phyloP scores from a whole-genome alignment of 1,140 invertebrate genomes.

The Battus philenor region DNA sequence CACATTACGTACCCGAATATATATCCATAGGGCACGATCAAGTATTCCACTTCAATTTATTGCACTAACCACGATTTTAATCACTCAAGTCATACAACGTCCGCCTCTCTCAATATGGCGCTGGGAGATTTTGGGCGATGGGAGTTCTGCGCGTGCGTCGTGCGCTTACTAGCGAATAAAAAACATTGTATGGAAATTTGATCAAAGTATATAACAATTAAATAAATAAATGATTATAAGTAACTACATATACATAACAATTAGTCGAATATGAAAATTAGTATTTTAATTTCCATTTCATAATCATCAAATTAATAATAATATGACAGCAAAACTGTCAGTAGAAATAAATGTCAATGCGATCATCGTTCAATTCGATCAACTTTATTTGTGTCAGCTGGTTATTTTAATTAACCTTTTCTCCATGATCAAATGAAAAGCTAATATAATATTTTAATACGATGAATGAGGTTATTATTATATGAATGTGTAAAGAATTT shows the following conservation, averaged over 20 bases:
- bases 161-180: slow-evolving; percentile 66
- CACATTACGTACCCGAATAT: slow-evolving; percentile 74
- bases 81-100: slow-evolving; percentile 75
- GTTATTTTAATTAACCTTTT: slow-evolving; percentile 4
- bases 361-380: slow-evolving; percentile 4
- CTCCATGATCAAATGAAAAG: not conserved
- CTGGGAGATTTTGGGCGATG: slow-evolving; percentile 74
- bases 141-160: slow-evolving; percentile 74
- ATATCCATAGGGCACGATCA: slow-evolving; percentile 76
- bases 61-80: slow-evolving; percentile 74
- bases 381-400: not conserved
- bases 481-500: no score
- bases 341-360: slow-evolving; percentile 5
- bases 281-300: slow-evolving; percentile 17
- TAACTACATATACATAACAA: slow-evolving; percentile 9
- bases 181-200: slow-evolving; percentile 41
- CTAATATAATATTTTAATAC: not conserved
- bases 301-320: slow-evolving; percentile 14
- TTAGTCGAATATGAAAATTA: slow-evolving; percentile 16
- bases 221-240: slow-evolving; percentile 30
- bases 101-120: slow-evolving; percentile 77
- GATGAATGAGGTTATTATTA: no score
- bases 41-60: slow-evolving; percentile 74
- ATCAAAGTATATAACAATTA: slow-evolving; percentile 30
- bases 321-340: slow-evolving; percentile 16